Evolutionary conservation across 2,888 invertebrate species (phyloP), one percentile per base, ranked within the genome.

Genomic region (Cephus sareptanus): DNA sequence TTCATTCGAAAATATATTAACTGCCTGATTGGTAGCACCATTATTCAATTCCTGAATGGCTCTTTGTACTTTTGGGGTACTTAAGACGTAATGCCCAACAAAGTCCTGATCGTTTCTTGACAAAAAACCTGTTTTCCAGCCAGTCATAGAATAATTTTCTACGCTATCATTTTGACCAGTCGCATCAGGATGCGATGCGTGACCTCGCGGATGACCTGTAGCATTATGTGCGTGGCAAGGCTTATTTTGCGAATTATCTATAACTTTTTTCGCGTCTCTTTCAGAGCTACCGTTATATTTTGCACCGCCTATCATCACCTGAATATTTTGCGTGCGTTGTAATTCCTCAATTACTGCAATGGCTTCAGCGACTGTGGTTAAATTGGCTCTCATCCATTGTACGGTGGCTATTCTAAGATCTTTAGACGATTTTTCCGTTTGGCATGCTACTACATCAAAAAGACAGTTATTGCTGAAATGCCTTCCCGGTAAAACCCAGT

Each of bases 201-300:
- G 90, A 0, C 87, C 89, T 23, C 89, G 77, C 0, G 90, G 86
- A 80, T 90, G 90, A 0, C 90, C 89, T 0, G 9, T 6, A 0
- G 13, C 1, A 0, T 74, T 74, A 0, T 77, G 73, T 0, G 81
- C 79, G 56, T 86, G 78, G 23, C 84, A 83, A 0, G 23, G 13
- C 0, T 79, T 85, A 4, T 80, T 75, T n/a, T 90, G 89, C 0
- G 90, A 90, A 0, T 76, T 77, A 11, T 90, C 86, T 0, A 90
- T 31, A 0, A 90, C 74, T 0, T 4, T 15, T 0, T 1, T 4
- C 0, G 89, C 89, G 1, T 84, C 83, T 0, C 4, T 37, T 0
- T 85, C 70, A 0, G 84, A 80, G 0, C 0, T 77, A 0, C 89
- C 89, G 0, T 0, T 11, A 76, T 90, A 90, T 0, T 79, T 70